Percentiles rank a stretch among this genome's conserved stretches.
These are phyloP conservation scores for Xerus rutilus DNA, from an alignment of 2,797 vertebrate species.

Conservation along the genomic window DNA sequence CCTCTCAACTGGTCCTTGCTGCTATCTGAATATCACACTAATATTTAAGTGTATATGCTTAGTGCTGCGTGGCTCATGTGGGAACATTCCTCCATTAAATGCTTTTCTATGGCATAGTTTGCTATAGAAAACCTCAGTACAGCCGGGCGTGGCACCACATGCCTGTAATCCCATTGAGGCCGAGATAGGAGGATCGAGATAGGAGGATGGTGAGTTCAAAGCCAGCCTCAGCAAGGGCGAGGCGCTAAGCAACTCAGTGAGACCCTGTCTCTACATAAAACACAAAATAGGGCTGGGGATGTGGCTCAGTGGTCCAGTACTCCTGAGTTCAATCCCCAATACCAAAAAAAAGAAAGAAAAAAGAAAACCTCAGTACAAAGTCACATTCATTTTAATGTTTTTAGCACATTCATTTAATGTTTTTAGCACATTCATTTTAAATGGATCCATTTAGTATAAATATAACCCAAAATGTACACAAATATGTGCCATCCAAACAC, in stretches of 20 bases:
- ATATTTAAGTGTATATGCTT: too few species aligned
- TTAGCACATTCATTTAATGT: conserved; percentile 1
- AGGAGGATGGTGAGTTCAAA: too few species aligned
- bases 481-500: background rate
- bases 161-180: too few species aligned
- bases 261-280: too few species aligned
- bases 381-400: conserved; percentile 23
- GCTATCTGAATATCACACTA: background rate
- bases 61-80: background rate
- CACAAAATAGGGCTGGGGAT: too few species aligned
- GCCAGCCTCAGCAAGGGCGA: too few species aligned
- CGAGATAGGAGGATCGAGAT: too few species aligned
- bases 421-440: conserved; percentile 28
- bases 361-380: background rate
- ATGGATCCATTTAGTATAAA: background rate
- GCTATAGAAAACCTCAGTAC: background rate
- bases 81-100: background rate
- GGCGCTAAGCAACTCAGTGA: too few species aligned
- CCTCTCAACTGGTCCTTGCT: background rate
- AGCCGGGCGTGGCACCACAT: too few species aligned
- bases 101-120: background rate
- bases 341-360: too few species aligned
- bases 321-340: too few species aligned
- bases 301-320: too few species aligned
- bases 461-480: background rate